Percentiles rank a stretch among this genome's conserved stretches.
These are phyloP conservation scores for Dolichotis patagonum DNA, from an alignment of 2,113 vertebrate genomes.

Conservation along the genomic window DNA sequence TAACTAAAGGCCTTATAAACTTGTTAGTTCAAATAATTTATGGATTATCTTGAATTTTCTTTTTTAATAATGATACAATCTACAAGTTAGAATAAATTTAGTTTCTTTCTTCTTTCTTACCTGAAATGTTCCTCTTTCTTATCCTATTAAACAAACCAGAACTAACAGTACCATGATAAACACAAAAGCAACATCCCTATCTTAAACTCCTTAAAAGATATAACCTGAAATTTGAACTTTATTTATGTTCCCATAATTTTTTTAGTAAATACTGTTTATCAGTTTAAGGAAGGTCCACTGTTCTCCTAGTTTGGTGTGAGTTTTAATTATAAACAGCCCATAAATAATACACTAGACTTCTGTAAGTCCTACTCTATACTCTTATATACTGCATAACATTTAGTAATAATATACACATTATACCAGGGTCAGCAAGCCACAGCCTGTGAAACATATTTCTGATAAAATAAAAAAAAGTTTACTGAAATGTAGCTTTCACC, in stretches of 20 bases:
- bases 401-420: background rate
- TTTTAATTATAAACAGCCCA: background rate
- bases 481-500: background rate
- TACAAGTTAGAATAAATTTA: background rate
- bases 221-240: background rate
- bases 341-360: background rate
- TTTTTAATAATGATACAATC: constrained; percentile 45
- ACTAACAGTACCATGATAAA: constrained; percentile 25
- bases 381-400: background rate
- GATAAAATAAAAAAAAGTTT: background rate
- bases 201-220: background rate
- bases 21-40: constrained; percentile 38
- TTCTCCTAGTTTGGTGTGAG: background rate
- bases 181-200: background rate
- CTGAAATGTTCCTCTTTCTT: constrained; percentile 37
- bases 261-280: background rate
- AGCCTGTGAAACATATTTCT: background rate
- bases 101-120: background rate
- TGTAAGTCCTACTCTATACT: background rate
- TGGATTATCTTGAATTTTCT: constrained; percentile 27
- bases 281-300: background rate
- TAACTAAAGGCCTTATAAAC: background rate
- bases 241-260: constrained; percentile 11
- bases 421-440: background rate
- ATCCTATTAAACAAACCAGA: background rate